Conservation (phyloP, 2,797 vertebrate species). For the Cuculus canorus region DNA sequence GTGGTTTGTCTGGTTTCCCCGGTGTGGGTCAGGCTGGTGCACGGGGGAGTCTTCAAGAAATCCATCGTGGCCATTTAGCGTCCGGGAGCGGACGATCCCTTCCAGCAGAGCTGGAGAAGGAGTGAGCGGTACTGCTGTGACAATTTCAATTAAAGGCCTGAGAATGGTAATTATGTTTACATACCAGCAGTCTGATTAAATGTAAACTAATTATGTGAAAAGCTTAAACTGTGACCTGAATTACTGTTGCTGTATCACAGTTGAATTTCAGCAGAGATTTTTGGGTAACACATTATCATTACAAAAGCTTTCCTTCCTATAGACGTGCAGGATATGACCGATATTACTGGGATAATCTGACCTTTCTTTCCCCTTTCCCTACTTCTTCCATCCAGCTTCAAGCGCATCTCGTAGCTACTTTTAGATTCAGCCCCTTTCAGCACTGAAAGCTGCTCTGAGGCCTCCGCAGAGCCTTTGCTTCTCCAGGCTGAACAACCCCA, state of each 20-base stretch:
- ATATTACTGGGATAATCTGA: background rate
- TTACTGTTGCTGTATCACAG: slow-evolving; percentile 13
- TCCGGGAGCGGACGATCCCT: background rate
- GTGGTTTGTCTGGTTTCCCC: background rate
- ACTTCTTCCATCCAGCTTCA: background rate
- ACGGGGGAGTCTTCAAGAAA: background rate
- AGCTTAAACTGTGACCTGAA: slow-evolving; percentile 64
- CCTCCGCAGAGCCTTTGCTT: too few relatives aligned
- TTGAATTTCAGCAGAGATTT: slow-evolving; percentile 12
- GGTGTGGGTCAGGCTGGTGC: background rate
- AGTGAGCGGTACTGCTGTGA: background rate
- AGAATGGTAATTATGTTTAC: slow-evolving; percentile 66
- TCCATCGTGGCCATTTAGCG: background rate
- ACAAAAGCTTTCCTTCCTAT: background rate
- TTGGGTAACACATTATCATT: background rate
- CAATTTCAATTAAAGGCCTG: slow-evolving; percentile 68
- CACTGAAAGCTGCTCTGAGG: too few relatives aligned
- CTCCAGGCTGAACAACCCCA: too few relatives aligned
- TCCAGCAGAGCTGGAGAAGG: background rate
- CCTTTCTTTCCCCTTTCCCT: background rate
- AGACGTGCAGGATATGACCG: background rate
- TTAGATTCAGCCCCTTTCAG: background rate
- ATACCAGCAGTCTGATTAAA: slow-evolving; percentile 59
- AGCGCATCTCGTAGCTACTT: background rate
- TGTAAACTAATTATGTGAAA: slow-evolving; percentile 63